phyloP scores from a whole-genome alignment of 2,113 vertebrate species.

The Notiomystis cincta region DNA sequence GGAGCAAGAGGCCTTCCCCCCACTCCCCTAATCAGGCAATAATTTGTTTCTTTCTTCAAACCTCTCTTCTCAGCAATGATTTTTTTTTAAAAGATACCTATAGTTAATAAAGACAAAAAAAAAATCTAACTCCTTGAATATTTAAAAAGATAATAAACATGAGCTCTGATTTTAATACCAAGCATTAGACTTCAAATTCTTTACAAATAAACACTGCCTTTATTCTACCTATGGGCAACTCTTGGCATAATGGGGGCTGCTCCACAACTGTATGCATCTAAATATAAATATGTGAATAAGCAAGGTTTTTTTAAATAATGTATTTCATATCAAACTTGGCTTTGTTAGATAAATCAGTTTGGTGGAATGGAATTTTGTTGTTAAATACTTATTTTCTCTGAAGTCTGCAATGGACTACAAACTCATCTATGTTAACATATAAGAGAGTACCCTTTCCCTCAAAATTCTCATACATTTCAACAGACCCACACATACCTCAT shows the following conservation, averaged over 20 bases:
- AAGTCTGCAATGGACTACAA: not conserved
- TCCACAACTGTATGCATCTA: not conserved
- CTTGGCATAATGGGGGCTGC: not conserved
- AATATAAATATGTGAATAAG: not conserved
- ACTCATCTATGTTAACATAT: not conserved
- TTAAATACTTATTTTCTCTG: not conserved
- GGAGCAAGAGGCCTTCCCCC: not conserved
- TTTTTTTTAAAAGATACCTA: not conserved
- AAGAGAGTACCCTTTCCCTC: not conserved
- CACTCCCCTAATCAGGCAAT: not conserved
- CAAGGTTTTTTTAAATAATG: not conserved
- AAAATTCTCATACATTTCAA: not conserved
- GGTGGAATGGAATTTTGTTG: not conserved
- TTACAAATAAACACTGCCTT: not conserved
- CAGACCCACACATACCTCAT: not conserved
- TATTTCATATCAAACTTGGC: not conserved
- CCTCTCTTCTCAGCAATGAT: not conserved
- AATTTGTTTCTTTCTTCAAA: constrained; percentile 9
- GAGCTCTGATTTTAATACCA: not conserved
- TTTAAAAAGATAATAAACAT: not conserved
- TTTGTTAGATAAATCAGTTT: not conserved
- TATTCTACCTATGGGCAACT: not conserved
- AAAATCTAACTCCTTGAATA: fast-evolving
- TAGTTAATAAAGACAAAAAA: not conserved
- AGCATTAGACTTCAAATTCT: not conserved